Conservation (phyloP, 2,113 vertebrate genomes). For the Sisor rabdophorus region DNA sequence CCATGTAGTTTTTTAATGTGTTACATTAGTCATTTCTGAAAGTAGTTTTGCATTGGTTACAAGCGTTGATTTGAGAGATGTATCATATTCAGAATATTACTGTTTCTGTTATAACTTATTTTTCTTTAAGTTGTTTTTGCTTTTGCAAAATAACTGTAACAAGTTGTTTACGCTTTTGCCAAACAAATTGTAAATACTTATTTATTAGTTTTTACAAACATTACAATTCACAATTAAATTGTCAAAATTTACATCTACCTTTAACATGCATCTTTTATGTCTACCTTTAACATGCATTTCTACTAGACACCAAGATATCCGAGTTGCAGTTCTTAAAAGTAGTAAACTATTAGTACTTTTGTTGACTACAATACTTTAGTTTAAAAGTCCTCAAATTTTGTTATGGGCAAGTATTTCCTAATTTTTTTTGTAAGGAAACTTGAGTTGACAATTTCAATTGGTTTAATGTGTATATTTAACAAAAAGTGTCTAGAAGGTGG, state of each 20-base stretch:
- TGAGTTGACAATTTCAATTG: slow-evolving; percentile 1
- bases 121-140: slow-evolving; percentile 64
- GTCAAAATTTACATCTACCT: slow-evolving; percentile 32
- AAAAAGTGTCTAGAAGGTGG: neutral
- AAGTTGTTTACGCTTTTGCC: slow-evolving; percentile 68
- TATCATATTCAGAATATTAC: slow-evolving; percentile 61
- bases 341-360: neutral
- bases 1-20: slow-evolving; percentile 40
- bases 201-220: slow-evolving; percentile 86
- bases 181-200: slow-evolving; percentile 90
- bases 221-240: slow-evolving; percentile 63
- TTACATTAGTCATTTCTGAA: slow-evolving; percentile 53
- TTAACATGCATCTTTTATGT: slow-evolving; percentile 27
- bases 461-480: slow-evolving; percentile 23
- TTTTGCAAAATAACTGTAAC: slow-evolving; percentile 65
- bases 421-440: slow-evolving; percentile 13
- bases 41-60: slow-evolving; percentile 39
- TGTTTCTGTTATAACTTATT: slow-evolving; percentile 84
- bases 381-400: neutral
- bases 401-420: neutral
- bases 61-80: slow-evolving; percentile 44
- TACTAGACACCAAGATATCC: slow-evolving; percentile 5
- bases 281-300: slow-evolving; percentile 22
- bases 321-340: neutral
- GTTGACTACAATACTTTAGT: neutral